These are phyloP conservation scores for Cataglyphis livida DNA, from an alignment of 2,888 invertebrate genomes.

Conservation along the genomic window DNA sequence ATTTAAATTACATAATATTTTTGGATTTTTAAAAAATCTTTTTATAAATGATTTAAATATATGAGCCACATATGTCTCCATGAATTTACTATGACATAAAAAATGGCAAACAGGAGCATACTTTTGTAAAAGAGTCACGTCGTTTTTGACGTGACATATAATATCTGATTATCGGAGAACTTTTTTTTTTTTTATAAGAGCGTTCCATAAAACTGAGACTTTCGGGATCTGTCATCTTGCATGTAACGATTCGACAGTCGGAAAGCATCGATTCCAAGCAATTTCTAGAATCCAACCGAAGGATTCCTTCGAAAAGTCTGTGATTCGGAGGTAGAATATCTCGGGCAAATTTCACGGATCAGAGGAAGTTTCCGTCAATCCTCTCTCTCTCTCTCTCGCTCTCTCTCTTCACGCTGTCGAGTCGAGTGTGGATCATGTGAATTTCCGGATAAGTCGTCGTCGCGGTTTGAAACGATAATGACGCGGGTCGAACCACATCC, in stretches of 20 bases:
- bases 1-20: neutral
- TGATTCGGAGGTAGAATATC: slow-evolving; percentile 23
- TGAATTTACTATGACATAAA: neutral
- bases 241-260: slow-evolving; percentile 18
- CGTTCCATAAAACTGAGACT: slow-evolving; percentile 23
- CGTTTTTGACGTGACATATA: slow-evolving; percentile 31
- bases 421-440: slow-evolving; percentile 25
- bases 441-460: slow-evolving; percentile 43
- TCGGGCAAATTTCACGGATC: slow-evolving; percentile 37
- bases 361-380: slow-evolving; percentile 13
- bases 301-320: slow-evolving; percentile 33
- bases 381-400: neutral
- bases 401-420: neutral
- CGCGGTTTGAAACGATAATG: slow-evolving; percentile 45
- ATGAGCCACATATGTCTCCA: neutral
- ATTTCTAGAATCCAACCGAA: slow-evolving; percentile 9
- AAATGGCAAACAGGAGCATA: neutral
- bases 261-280: slow-evolving; percentile 25
- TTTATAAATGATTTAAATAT: neutral
- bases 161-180: slow-evolving; percentile 36
- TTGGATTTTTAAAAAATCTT: neutral
- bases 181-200: slow-evolving; percentile 30
- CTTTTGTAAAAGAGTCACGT: slow-evolving; percentile 14
- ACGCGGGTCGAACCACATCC: slow-evolving; percentile 19
- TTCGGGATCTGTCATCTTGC: slow-evolving; percentile 28